These are phyloP conservation scores for Chymomyza caudatula DNA, from an alignment of 2,888 invertebrate genomes.

Conservation along the genomic window DNA sequence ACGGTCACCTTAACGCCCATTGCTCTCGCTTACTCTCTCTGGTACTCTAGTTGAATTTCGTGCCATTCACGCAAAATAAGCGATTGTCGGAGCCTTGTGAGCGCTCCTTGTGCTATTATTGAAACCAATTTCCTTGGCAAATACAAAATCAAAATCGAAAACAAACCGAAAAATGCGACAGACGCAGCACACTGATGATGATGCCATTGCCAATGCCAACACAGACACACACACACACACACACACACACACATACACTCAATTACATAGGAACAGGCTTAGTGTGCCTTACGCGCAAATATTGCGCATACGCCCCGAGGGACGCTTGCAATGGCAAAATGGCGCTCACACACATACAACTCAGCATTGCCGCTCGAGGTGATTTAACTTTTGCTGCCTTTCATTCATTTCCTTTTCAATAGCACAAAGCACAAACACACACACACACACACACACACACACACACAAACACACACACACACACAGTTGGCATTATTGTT, in stretches of 20 bases:
- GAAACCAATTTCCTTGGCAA: slow-evolving; percentile 43
- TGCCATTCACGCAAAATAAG: not conserved
- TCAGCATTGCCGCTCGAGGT: slow-evolving; percentile 53
- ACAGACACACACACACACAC: slow-evolving; percentile 23
- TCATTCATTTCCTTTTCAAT: slow-evolving; percentile 66
- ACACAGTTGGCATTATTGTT: slow-evolving; percentile 55
- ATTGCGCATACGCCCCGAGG: slow-evolving; percentile 49
- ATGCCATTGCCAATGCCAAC: slow-evolving; percentile 5
- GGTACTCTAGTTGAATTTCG: not conserved
- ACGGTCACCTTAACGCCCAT: not conserved
- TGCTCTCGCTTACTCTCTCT: not conserved
- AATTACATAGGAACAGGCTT: slow-evolving; percentile 31
- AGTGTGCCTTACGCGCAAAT: slow-evolving; percentile 41
- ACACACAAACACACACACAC: not conserved
- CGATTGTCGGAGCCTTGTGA: not conserved
- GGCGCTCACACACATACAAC: not conserved
- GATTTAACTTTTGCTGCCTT: slow-evolving; percentile 66
- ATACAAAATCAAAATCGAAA: slow-evolving; percentile 40
- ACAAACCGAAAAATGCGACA: slow-evolving; percentile 12
- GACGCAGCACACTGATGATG: not conserved
- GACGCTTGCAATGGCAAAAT: slow-evolving; percentile 4
- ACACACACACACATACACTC: not conserved
- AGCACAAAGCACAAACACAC: slow-evolving; percentile 49
- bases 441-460: not conserved
- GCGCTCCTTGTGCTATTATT: slow-evolving; percentile 34